Evolutionary conservation across 2,797 vertebrate species (phyloP), one percentile per base, ranked within the genome.

Genomic region (Luscinia luscinia): DNA sequence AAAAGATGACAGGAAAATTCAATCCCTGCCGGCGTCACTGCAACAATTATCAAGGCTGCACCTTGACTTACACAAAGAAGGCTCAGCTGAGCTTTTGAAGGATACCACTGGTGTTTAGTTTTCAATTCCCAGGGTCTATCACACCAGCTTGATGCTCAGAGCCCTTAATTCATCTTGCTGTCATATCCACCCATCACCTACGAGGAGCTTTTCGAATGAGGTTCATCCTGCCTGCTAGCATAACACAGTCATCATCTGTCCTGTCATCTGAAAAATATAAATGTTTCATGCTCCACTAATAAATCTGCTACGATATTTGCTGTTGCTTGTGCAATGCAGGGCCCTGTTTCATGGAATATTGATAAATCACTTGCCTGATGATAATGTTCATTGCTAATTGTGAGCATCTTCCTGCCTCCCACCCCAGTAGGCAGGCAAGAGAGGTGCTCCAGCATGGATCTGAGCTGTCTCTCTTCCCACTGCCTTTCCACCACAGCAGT

Each of bases 221-320:
- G 86, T 95, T 97, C 95, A 94, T 97, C 85, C 93, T 91, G 93
- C 64, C 89, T 96, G 93, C 95, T 96, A 92, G 82, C 80, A 93
- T 92, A 96, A 96, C 91, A 86, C 73, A 95, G 93, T 92, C 95
- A 97, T 97, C 97, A 97, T 96, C 95, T 90, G 79, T 54, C 90
- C 91, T 96, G 96, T 97, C 96, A 96, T 86, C 93, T 90, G 78
- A 93, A 95, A 95, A 94, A 96, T 96, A 97, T 95, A 91, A 97
- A 97, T 86, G 93, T 90, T 95, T 93, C 92, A 85, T 90, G 91
- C 82, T 91, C 85, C 82, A 46, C 92, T 97, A 95, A 97, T 96
- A 97, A 96, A 97, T 97, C 91, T 94, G 78, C 78, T 75, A 61
- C 82, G 95, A 89, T 91, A 95, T 96, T 96, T 95, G 87, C 85